Evolutionary conservation across 2,888 invertebrate species (phyloP), one percentile per base, ranked within the genome.

Genomic region (Rhyacophila evoluta): DNA sequence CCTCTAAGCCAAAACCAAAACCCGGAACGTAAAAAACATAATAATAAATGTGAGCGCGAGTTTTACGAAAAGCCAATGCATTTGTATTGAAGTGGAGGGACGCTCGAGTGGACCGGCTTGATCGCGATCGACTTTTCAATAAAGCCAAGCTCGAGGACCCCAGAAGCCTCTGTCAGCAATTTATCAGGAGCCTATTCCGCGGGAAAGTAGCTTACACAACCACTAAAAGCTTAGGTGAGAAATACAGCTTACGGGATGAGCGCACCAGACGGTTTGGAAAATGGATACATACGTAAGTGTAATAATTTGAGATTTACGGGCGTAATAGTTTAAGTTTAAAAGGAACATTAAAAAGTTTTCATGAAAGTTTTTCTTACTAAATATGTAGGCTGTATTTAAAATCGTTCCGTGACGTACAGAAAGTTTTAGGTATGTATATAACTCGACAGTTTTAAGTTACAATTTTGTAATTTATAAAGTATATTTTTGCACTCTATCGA

Each of bases 1-100:
- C 19, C 55, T 33, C 29, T 33, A 55, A 8, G 25, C 55, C 19
- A 10, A 19, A 33, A 55, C 55, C 10, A 19, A 55, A 55, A 55
- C 55, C 19, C 55, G 19, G 25, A 55, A 25, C 55, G 25, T 10
- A 10, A n/a, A n/a, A 55, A 55, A 55, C 55, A 55, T 55, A 55
- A 55, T 25, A 55, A 55, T 10, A 19, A 19, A 12, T 8, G 19
- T 19, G 55, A 15, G 55, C 19, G 10, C 55, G 55, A 55, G 15
- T 55, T 55, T 55, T 55, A 55, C 55, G 55, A 55, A 55, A 55
- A 25, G 55, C 25, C 55, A 55, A 55, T 55, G 55, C 55, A 55
- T 55, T 55, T 55, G 55, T 55, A 19, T 55, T 55, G 19, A 19
- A 55, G 10, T 25, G 55, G 19, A 19, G 55, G 55, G 25, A 55